phyloP scores from a whole-genome alignment of 2,797 vertebrate genomes.

The Etheostoma nigrum region DNA sequence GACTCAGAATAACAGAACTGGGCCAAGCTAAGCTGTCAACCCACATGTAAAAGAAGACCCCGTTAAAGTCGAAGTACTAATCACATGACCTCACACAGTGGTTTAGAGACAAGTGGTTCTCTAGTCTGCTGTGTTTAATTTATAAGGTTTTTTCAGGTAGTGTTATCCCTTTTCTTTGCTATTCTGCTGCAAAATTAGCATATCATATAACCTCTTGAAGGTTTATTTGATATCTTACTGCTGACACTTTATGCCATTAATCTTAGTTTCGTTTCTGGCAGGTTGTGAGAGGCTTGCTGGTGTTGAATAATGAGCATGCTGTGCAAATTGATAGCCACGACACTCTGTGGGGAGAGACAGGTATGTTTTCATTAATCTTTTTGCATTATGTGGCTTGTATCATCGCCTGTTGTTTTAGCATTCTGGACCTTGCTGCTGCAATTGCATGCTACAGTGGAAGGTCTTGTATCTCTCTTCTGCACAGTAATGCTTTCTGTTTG shows the following conservation, averaged over 20 bases:
- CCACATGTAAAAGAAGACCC: constrained; percentile 45
- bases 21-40: constrained; percentile 63
- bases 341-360: constrained; percentile 99
- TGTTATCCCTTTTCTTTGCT: constrained; percentile 4
- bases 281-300: constrained; percentile 93
- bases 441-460: constrained; percentile 46
- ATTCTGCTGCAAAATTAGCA: constrained; percentile 27
- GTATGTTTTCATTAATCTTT: constrained; percentile 86
- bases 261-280: constrained; percentile 81
- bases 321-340: constrained; percentile 95
- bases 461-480: constrained; percentile 34
- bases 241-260: constrained; percentile 71
- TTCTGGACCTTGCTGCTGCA: constrained; percentile 49
- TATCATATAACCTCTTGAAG: constrained; percentile 44
- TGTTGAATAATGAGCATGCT: constrained; percentile 87
- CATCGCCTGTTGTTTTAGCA: constrained; percentile 67
- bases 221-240: constrained; percentile 61
- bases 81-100: constrained; percentile 22
- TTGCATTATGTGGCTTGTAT: constrained; percentile 54
- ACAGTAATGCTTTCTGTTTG: constrained; percentile 35
- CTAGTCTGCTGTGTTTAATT: constrained; percentile 56
- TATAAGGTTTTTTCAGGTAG: constrained; percentile 31
- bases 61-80: constrained; percentile 55
- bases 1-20: constrained; percentile 58
- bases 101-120: constrained; percentile 40